Base-by-base conservation (phyloP, 1,140 invertebrate genomes). In the Sipha flava region DNA sequence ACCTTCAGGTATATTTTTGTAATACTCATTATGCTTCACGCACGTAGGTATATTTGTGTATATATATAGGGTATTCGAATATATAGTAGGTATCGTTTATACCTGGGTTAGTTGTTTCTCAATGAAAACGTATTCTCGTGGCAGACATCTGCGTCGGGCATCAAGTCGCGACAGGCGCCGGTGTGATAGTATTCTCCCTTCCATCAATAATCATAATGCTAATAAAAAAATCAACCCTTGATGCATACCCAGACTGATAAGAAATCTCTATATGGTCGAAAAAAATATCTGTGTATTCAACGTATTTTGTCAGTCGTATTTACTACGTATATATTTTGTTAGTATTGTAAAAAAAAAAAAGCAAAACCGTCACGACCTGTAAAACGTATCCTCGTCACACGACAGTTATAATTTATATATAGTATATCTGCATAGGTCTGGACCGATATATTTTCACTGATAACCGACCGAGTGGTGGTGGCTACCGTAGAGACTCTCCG, bases 131-230 rank as follows among this genome's bases (percentile, higher is more conserved):
- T 10, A 4, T 52, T 18, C 54, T 47, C n/a, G 16, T 31, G n/a
- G 31, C 49, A 75, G 72, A 75, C 72, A 77, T 77, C 73, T 77
- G 6, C 31, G 73, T 40, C 73, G 52, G 73, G 73, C 73, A 77
- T 77, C 73, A 59, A 57, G 37, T 77, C n/a, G 73, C 34, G 73
- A 1, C 73, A 31, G 73, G 73, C 73, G 73, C 73, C 73, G 66
- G 66, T 70, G 26, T 47, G 43, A 47, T 70, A 77, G 31, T 18
- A 21, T 52, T 49, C 9, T 26, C 45, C 68, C 47, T 52, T 49
- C 54, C 54, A 14, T 6, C 37, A 10, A 4, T 10, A 21, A 23
- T 37, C 23, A 43, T 47, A n/a, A n/a, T 47, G 31, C 14, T 23
- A 75, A 75, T 16, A 40, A 73, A 73, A 73, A 75, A 54, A 54